Conservation (phyloP, 2,888 invertebrate species). For the Spialia ferax region DNA sequence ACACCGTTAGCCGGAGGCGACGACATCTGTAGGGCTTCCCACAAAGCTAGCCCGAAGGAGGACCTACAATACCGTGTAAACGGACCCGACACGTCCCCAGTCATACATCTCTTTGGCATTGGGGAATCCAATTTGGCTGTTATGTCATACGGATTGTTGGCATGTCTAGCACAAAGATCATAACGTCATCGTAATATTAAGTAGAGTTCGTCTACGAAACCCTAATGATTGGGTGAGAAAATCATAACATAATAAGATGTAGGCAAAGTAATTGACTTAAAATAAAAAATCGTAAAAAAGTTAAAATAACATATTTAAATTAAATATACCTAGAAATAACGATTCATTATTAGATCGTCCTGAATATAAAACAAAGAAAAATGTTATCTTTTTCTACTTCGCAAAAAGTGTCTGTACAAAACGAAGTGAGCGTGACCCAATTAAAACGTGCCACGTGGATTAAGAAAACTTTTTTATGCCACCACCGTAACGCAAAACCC, state of each 20-base stretch:
- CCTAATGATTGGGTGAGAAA: no score
- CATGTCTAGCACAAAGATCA: no score
- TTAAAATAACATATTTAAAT: no score
- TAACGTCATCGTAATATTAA: no score
- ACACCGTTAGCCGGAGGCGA: constrained; percentile 57
- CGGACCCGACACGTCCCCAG: constrained; percentile 15
- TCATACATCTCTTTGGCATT: constrained; percentile 2
- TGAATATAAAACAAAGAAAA: neutral
- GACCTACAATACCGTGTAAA: constrained; percentile 31
- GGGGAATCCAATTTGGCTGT: neutral
- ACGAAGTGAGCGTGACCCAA: constrained; percentile 18
- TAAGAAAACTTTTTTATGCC: constrained; percentile 10
- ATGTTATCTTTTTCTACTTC: neutral
- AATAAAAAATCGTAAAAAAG: no score
- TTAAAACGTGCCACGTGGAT: constrained; percentile 16
- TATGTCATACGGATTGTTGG: neutral
- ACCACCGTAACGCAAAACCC: constrained; percentile 11
- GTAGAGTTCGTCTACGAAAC: no score
- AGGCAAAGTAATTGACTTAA: no score
- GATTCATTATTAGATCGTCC: no score
- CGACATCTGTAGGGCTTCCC: constrained; percentile 55
- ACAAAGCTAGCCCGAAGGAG: constrained; percentile 39
- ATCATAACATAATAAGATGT: no score
- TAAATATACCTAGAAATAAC: no score
- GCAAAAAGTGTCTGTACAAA: neutral